Base-by-base conservation (phyloP, 2,113 vertebrate genomes). In the Hemichromis elongatus region DNA sequence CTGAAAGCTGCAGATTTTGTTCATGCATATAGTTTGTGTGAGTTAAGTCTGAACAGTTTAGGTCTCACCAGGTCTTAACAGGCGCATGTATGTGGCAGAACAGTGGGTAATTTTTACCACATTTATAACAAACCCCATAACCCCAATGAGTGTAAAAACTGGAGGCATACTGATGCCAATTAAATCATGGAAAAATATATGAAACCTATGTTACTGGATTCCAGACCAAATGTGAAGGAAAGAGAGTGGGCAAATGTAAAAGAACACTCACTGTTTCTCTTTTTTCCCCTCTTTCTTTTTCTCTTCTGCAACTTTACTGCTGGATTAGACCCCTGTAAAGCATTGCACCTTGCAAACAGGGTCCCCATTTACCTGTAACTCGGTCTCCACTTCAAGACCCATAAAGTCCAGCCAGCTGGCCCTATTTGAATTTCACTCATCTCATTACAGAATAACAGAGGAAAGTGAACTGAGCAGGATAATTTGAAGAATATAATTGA, bases 381-480 rank as follows among this genome's bases (percentile, higher is more conserved):
- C 33, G 52, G 83, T 90, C 89, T 88, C 91, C 85, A 92, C 73
- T 87, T 94, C 80, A 47, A 87, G 84, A 66, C 92, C 90, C 59
- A 92, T 95, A 94, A 96, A 95, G 86, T 66, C 66, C 52, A 79
- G 73, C 90, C 94, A 93, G 91, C 94, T 94, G 93, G 89, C 82
- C 83, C 40, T 12, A 30, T 61, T 88, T 86, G 81, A 92, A 89
- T 93, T 86, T 83, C 85, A 89, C 79, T 88, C 79, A 91, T 93
- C 93, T 90, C 52, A 79, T 75, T 81, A 84, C 61, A 92, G 6
- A 87, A 45, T 82, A 5, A 16, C 61, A 45, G 21, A 87, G 24
- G 68, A 59, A 81, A 56, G 33, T 30, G 26, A 90, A 33, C 54
- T 73, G 73, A 21, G 53, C 54, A 86, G 75, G 24, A 73, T 47